Base-by-base conservation (phyloP, 2,113 vertebrate genomes). In the Scophthalmus maximus region DNA sequence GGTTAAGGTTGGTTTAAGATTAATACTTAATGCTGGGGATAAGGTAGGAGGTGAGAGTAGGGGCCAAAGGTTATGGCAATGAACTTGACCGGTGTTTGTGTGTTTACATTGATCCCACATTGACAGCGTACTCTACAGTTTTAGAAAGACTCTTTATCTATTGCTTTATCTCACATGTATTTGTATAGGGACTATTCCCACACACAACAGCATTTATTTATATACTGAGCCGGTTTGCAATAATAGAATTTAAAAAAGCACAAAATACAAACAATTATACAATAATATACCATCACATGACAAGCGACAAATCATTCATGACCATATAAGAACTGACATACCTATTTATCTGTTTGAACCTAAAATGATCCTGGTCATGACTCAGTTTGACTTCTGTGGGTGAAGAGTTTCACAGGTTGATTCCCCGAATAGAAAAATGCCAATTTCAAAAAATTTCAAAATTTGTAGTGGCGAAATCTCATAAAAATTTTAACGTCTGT, bases 1-100 rank as follows among this genome's bases (percentile, higher is more conserved):
- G 29, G 47, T 73, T 72, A 65, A 64, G 15, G 55, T 76, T 67
- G 79, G 30, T 73, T 87, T 60, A 78, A 76, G 52, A 83, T 78
- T 56, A 70, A 55, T 32, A 68, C 27, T 65, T 78, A 79, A 56
- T 25, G 23, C 53, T 9, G 22, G 27, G 23, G 22, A 27, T 55
- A 10, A 68, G 61, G 51, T 52, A 51, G 72, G 38, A 75, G 66
- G 58, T 81, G 56, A 78, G 29, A 76, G 44, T 60, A 36, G 42
- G 36, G 56, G 42, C 67, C 34, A 74, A 59, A 82, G 52, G 73
- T 82, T 47, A 53, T 12, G 25, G 57, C 15, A n/a, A 22, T 61
- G 2, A 8, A 67, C 52, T 61, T 72, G 17, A 36, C 11, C 29
- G 26, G 34, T n/a, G 18, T 75, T 3, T 25, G 2, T 52, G 49